Percentiles rank a stretch among this genome's conserved stretches.
phyloP scores from a whole-genome alignment of 2,888 invertebrate genomes.

The Apamea epomidion region DNA sequence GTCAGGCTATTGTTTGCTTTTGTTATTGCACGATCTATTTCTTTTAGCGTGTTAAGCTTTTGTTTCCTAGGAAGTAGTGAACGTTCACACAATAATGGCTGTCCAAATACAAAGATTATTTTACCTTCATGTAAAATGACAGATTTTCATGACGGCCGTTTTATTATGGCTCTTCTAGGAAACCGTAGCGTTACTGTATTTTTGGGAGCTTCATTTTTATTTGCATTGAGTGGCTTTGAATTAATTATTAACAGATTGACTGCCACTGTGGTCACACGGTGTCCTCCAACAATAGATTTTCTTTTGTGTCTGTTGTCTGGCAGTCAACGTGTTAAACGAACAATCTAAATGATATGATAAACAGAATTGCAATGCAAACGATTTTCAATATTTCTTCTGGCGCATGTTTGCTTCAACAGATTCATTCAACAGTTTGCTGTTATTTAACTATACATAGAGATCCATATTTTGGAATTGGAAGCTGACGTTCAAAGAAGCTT shows the following conservation, averaged over 20 bases:
- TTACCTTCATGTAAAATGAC: too few relatives aligned
- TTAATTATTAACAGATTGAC: too few relatives aligned
- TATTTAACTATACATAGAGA: neutral
- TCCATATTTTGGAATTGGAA: neutral
- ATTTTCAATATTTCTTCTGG: neutral
- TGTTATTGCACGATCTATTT: conserved; percentile 24
- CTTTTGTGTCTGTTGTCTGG: too few relatives aligned
- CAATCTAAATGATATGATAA: neutral
- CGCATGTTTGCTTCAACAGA: neutral
- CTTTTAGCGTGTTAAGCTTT: neutral
- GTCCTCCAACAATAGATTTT: too few relatives aligned
- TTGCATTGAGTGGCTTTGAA: neutral
- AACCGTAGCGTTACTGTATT: neutral
- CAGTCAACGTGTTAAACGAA: too few relatives aligned
- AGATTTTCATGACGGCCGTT: neutral
- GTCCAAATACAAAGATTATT: too few relatives aligned
- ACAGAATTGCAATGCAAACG: neutral
- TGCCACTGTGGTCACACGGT: too few relatives aligned
- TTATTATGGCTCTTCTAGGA: too few relatives aligned
- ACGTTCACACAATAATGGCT: neutral
- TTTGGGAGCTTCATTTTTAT: neutral
- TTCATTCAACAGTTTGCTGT: neutral
- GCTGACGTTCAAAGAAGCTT: neutral
- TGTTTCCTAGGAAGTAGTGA: neutral
- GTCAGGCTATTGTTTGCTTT: conserved; percentile 38